These are phyloP conservation scores for Rana temporaria DNA, from an alignment of 2,113 vertebrate species.

Conservation along the genomic window DNA sequence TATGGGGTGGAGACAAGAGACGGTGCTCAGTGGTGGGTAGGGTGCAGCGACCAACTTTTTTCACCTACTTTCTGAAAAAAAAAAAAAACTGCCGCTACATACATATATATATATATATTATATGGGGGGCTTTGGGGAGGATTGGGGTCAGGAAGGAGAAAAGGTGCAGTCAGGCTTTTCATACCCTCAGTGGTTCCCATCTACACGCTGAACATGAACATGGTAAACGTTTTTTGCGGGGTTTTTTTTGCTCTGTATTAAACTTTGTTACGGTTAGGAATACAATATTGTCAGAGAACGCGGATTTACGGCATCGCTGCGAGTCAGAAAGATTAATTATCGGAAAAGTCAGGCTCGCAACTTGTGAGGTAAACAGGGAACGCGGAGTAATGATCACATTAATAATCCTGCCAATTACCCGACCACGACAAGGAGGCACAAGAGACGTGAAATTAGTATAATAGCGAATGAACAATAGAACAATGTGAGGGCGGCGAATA, in stretches of 20 bases:
- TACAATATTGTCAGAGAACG: neutral
- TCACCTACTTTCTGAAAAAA: too few relatives aligned
- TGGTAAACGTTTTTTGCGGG: neutral
- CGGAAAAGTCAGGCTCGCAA: neutral
- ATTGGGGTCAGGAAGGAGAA: too few relatives aligned
- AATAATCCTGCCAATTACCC: constrained; percentile 35
- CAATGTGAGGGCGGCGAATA: constrained; percentile 4
- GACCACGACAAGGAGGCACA: neutral
- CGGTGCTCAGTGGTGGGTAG: too few relatives aligned
- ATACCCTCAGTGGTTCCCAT: too few relatives aligned
- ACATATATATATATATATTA: too few relatives aligned
- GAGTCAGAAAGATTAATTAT: constrained; percentile 26
- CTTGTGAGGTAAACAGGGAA: constrained; percentile 21
- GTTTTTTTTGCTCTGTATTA: constrained; percentile 8
- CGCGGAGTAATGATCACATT: constrained; percentile 26
- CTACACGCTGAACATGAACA: too few relatives aligned
- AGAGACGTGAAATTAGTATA: neutral
- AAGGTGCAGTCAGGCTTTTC: too few relatives aligned
- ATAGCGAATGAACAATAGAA: constrained; percentile 2
- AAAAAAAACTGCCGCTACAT: too few relatives aligned
- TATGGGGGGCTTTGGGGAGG: too few relatives aligned
- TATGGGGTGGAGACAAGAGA: too few relatives aligned
- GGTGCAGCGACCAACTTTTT: too few relatives aligned
- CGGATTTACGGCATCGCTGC: neutral
- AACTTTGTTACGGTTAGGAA: neutral